Base-by-base conservation (phyloP, 2,888 invertebrate species). In the Leptopilina syphax region DNA sequence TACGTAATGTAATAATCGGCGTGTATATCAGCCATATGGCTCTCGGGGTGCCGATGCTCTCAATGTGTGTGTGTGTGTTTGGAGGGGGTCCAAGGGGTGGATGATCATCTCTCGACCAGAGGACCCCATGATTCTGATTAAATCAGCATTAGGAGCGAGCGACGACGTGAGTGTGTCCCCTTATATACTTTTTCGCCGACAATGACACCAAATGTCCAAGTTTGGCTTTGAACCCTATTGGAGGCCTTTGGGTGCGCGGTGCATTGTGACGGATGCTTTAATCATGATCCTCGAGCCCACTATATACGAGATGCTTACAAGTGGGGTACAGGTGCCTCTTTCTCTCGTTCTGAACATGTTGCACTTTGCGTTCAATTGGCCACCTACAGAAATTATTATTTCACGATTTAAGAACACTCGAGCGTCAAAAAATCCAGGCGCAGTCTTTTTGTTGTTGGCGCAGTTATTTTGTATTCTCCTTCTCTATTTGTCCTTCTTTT, bases 1-100 rank as follows among this genome's bases (percentile, higher is more conserved):
- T 89, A 88, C 89, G 88, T 91, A 92, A 92, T 91, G 91, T 90
- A 92, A 92, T 92, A 92, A 92, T 91, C 91, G 89, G 86, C 89
- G 88, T 91, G 90, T 90, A 90, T 89, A 88, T 85, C 86, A 81
- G 90, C 91, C 91, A 92, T 92, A 92, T 92, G 91, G 90, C 88
- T 83, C 85, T 83, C 85, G 70, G 70, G 65, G 79, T 76, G 77
- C 70, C 81, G 47, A 79, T 79, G 65, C 77, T 81, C 79, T 78
- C 79, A 18, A 18, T 18, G 18, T 76, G 77, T 65, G 27, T 50
- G n/a, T 12, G 54, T 68, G 10, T 41, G 54, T 50, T 5, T 41
- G 27, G 12, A 73, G 79, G 79, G 54, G 57, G 67, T 76, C 60
- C 79, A 77, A 77, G 80, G 81, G 82, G 84, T 65, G 77, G 77